Conservation (phyloP, 2,888 invertebrate species). For the Drosophila yooni region DNA sequence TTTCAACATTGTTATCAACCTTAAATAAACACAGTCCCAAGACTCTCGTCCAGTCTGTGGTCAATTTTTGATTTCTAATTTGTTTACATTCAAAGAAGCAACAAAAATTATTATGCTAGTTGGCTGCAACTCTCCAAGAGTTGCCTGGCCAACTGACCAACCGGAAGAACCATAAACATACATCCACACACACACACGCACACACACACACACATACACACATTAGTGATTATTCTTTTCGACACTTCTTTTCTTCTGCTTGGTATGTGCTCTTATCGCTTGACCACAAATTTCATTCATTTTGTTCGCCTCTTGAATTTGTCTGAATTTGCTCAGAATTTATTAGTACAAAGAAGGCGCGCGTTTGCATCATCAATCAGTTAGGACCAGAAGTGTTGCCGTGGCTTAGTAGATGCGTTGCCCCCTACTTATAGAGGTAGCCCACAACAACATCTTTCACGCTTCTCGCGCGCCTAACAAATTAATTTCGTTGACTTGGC, state of each 20-base stretch:
- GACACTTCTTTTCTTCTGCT: constrained; percentile 41
- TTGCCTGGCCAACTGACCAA: constrained; percentile 47
- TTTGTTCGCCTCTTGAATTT: constrained; percentile 74
- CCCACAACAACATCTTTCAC: constrained; percentile 48
- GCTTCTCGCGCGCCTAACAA: constrained; percentile 52
- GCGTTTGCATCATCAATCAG: constrained; percentile 82
- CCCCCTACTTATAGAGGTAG: constrained; percentile 38
- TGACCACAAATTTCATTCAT: constrained; percentile 62
- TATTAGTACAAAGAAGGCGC: constrained; percentile 82
- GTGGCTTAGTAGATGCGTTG: constrained; percentile 35
- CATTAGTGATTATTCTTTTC: constrained; percentile 65
- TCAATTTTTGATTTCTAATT: constrained; percentile 82
- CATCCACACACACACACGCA: constrained; percentile 25
- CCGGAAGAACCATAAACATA: constrained; percentile 57
- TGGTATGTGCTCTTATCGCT: constrained; percentile 62
- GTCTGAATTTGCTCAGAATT: constrained; percentile 83
- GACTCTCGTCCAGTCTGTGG: constrained; percentile 43
- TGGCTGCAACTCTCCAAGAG: constrained; percentile 66
- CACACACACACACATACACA: constrained; percentile 5
- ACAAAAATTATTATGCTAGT: constrained; percentile 64
- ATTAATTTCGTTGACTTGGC: constrained; percentile 49
- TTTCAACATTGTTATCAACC: constrained; percentile 84
- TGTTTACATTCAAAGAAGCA: constrained; percentile 65
- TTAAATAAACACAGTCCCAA: constrained; percentile 77
- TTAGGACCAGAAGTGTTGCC: constrained; percentile 31